phyloP scores from a whole-genome alignment of 2,888 invertebrate species.

The Sminthurides aquaticus region DNA sequence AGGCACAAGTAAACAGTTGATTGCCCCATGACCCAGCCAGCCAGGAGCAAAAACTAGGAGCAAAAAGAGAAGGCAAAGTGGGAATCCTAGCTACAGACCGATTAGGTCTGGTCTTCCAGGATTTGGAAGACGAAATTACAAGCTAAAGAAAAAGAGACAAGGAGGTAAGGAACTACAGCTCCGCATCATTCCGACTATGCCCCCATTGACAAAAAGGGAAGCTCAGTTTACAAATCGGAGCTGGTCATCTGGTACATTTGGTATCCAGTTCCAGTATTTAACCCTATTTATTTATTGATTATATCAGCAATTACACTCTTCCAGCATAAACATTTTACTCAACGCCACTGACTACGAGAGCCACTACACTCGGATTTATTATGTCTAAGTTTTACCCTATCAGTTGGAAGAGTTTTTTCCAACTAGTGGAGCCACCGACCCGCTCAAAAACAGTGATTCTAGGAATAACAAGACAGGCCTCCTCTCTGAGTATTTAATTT shows the following conservation, averaged over 20 bases:
- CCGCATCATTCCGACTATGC: background rate
- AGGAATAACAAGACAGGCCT: too few relatives aligned
- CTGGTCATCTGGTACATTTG: background rate
- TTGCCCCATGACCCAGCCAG: conserved; percentile 1
- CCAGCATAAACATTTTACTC: background rate
- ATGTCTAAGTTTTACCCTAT: too few relatives aligned
- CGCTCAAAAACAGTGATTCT: too few relatives aligned
- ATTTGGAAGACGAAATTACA: too few relatives aligned
- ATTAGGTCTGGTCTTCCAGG: too few relatives aligned
- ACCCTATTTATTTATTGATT: conserved; percentile 4
- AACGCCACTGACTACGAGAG: too few relatives aligned
- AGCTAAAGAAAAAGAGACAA: too few relatives aligned
- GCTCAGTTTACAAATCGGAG: background rate
- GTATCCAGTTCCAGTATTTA: conserved; percentile 1
- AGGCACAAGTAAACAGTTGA: background rate
- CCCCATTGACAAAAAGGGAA: background rate
- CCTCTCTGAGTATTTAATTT: background rate
- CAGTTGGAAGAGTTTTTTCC: too few relatives aligned
- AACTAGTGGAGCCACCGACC: too few relatives aligned
- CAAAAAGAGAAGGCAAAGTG: too few relatives aligned
- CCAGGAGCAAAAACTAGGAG: background rate
- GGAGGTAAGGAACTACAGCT: background rate
- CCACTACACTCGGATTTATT: too few relatives aligned
- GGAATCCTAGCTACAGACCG: too few relatives aligned
- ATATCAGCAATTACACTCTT: background rate